A percentile compares a stretch with the other conserved stretches of the same genome.
Conservation (phyloP, 2,797 vertebrate species). For the Sebastes hubbsi region DNA sequence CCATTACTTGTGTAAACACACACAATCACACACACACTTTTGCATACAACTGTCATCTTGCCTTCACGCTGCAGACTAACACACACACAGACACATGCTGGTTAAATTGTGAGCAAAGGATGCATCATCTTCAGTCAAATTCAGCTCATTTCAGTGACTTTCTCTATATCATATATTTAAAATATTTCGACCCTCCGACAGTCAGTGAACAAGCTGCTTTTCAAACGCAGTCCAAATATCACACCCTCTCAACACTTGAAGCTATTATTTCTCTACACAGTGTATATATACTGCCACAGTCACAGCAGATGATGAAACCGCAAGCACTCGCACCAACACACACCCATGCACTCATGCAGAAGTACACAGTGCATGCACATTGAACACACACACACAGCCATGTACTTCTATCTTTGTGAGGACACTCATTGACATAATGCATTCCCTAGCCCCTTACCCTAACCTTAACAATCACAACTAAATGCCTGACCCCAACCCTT, state of each 20-base stretch:
- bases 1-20: conserved; percentile 44
- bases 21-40: conserved; percentile 39
- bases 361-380: neutral
- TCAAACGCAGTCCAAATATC: conserved; percentile 4
- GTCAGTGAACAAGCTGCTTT: neutral
- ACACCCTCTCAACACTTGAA: conserved; percentile 1
- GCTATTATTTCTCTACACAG: conserved; percentile 26
- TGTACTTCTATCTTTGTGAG: too few species aligned
- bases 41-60: conserved; percentile 27
- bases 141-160: neutral
- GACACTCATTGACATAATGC: too few species aligned
- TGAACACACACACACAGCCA: neutral
- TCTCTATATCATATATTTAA: neutral
- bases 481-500: too few species aligned
- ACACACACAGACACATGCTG: neutral
- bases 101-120: neutral
- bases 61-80: too few species aligned
- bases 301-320: conserved; percentile 50
- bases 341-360: conserved; percentile 42
- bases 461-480: too few species aligned
- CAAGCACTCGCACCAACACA: conserved; percentile 37
- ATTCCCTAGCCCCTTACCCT: too few species aligned
- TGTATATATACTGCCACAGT: conserved; percentile 29
- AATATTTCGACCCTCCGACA: neutral
- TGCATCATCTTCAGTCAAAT: neutral